Base-by-base conservation (phyloP, 1,140 invertebrate genomes). In the Adelges cooleyi region DNA sequence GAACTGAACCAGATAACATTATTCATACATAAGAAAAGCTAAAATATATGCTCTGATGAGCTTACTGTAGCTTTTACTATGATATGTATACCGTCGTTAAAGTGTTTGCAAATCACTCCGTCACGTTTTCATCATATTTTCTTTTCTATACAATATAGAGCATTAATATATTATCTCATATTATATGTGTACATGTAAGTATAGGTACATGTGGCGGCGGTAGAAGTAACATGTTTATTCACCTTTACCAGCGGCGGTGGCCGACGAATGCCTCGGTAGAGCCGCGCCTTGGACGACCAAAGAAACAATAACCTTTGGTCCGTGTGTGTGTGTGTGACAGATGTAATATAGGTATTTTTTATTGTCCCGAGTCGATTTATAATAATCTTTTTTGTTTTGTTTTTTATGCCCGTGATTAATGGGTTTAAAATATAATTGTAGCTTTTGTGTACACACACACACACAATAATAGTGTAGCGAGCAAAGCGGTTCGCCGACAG, bases 101-200 rank as follows among this genome's bases (percentile, higher is more conserved):
- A 23, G 20, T 40, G 5, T 44, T 44, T 42, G 53, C 53, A 42
- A 56, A 56, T 56, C 53, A 27, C 22, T 56, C 22, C 20, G 53
- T 56, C 53, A 56, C 53, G 53, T 56, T 56, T 48, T 56, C 42
- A 56, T 56, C 22, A 42, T 8, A 6, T 33, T 33, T 48, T 20
- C 17, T 8, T 48, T 4, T 48, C 36, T 54, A 33, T 33, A 11
- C 29, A 11, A 11, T 33, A 33, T 33, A 6, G 11, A 33, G n/a
- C n/a, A n/a, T n/a, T n/a, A n/a, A n/a, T n/a, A n/a, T n/a, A n/a
- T n/a, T n/a, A n/a, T n/a, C n/a, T n/a, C n/a, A n/a, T n/a, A n/a
- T n/a, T n/a, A n/a, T n/a, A n/a, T n/a, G n/a, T n/a, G n/a, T n/a
- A n/a, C n/a, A n/a, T n/a, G n/a, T n/a, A n/a, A n/a, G n/a, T n/a